Evolutionary conservation across 2,113 vertebrate genomes (phyloP).

Genomic region (Budorcas taxicolor): DNA sequence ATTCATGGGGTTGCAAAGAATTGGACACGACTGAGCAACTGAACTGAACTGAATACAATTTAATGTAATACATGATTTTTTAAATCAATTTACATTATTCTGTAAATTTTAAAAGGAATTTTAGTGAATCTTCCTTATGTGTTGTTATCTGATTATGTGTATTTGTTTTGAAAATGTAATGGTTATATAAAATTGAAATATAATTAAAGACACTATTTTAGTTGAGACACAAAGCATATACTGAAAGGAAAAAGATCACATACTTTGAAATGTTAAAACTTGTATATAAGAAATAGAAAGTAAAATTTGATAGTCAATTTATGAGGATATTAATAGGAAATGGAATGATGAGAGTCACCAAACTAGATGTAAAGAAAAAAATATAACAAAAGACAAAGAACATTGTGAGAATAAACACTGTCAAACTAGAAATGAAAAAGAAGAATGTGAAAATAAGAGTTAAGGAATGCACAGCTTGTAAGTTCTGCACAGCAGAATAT

Average conservation of each 20-base stretch:
- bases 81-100: too few relatives aligned
- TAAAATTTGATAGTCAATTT: not conserved
- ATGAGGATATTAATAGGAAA: not conserved
- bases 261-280: not conserved
- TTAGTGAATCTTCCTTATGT: not conserved
- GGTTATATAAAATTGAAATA: not conserved
- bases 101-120: not conserved
- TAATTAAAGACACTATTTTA: not conserved
- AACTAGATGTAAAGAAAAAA: not conserved
- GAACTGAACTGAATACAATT: not conserved
- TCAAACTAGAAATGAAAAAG: not conserved
- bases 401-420: not conserved
- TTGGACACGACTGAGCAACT: fast-evolving
- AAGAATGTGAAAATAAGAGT: not conserved
- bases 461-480: not conserved
- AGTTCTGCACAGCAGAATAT: not conserved
- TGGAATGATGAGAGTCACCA: not conserved
- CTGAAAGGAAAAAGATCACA: not conserved
- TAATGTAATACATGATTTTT: not conserved
- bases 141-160: not conserved
- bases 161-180: not conserved
- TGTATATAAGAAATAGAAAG: not conserved
- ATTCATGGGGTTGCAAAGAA: too few relatives aligned
- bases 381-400: not conserved
- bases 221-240: not conserved